Conservation (phyloP, 2,113 vertebrate genomes). For the Ptychochromis oligacanthus region DNA sequence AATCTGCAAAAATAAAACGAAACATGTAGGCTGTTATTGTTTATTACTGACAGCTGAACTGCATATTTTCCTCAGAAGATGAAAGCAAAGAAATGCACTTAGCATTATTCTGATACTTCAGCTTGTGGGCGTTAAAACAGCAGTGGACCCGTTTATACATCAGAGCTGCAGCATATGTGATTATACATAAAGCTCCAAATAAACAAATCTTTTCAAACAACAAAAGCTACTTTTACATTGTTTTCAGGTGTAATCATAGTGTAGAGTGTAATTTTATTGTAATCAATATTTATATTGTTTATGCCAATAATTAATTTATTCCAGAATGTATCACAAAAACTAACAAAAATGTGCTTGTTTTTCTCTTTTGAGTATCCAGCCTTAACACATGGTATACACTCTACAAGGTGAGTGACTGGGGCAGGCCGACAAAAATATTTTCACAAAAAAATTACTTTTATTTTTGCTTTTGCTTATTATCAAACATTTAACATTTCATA, state of each 20-base stretch:
- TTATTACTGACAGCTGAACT: slow-evolving; percentile 12
- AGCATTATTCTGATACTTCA: slow-evolving; percentile 17
- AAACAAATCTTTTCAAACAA: background rate
- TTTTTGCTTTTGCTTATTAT: background rate
- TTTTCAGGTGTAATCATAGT: background rate
- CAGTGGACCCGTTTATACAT: slow-evolving; percentile 3
- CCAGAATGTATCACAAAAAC: background rate
- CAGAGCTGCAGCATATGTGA: background rate
- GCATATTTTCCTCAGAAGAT: slow-evolving; percentile 21
- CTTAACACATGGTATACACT: accelerated
- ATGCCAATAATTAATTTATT: background rate
- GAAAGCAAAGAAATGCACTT: slow-evolving; percentile 37
- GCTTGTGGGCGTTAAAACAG: slow-evolving; percentile 23
- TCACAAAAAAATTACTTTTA: background rate
- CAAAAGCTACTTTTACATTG: background rate
- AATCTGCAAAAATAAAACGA: slow-evolving; percentile 1
- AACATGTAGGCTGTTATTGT: slow-evolving; percentile 19
- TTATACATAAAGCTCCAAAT: background rate
- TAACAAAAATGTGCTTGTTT: accelerated
- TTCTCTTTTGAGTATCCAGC: background rate
- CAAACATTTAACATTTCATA: background rate
- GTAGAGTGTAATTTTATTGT: background rate
- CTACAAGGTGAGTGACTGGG: background rate
- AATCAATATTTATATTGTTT: background rate
- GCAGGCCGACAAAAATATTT: too few species aligned